Percentiles rank a stretch among this genome's conserved stretches.
Evolutionary conservation across 2,797 vertebrate species (phyloP).

Genomic region (Pangasius larnaudii): DNA sequence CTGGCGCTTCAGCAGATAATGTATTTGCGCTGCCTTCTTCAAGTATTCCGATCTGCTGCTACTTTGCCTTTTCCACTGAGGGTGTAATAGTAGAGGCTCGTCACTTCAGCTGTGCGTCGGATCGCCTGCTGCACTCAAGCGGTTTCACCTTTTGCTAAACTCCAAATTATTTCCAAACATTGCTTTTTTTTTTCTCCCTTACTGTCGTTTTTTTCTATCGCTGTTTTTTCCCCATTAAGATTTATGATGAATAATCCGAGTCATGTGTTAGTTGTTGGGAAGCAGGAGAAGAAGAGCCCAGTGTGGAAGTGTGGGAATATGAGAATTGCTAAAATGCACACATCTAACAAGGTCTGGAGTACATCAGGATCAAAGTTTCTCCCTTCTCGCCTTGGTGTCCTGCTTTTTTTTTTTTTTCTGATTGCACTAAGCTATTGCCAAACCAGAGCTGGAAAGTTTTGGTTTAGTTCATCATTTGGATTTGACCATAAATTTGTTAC

Average conservation of each 20-base stretch:
- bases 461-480: conserved; percentile 27
- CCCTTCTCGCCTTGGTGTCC: background rate
- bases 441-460: conserved; percentile 30
- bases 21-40: conserved; percentile 37
- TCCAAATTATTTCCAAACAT: background rate
- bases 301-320: conserved; percentile 49
- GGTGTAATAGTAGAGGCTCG: conserved; percentile 28
- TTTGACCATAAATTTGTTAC: conserved; percentile 28
- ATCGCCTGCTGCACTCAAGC: background rate
- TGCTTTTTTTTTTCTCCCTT: background rate
- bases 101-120: background rate
- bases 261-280: conserved; percentile 19
- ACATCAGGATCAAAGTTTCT: conserved; percentile 21
- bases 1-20: conserved; percentile 42
- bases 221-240: background rate
- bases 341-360: conserved; percentile 28
- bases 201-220: background rate
- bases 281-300: conserved; percentile 39
- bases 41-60: conserved; percentile 22
- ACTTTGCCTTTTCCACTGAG: conserved; percentile 18
- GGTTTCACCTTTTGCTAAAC: conserved; percentile 4
- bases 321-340: conserved; percentile 33
- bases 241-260: conserved; percentile 17
- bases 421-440: background rate
- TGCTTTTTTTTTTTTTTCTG: background rate